Conservation (phyloP, 1,140 invertebrate species). For the Lordiphosa stackelbergi region DNA sequence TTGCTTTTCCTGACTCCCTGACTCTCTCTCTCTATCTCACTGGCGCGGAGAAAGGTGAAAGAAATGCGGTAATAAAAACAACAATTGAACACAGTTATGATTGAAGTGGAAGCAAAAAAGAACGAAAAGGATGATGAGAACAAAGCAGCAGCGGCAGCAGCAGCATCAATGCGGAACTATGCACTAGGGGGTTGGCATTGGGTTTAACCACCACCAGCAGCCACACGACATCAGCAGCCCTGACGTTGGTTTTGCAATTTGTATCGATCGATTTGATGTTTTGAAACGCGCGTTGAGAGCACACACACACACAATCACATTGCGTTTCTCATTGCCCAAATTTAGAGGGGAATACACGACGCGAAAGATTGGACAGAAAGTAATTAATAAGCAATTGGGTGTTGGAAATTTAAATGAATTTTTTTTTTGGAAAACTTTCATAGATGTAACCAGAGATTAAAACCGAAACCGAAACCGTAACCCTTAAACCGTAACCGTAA, state of each 20-base stretch:
- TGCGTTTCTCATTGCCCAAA: constrained; percentile 26
- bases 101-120: constrained; percentile 65
- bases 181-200: constrained; percentile 33
- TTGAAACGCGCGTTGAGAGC: constrained; percentile 37
- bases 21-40: constrained; percentile 12
- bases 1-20: constrained; percentile 22
- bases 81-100: constrained; percentile 75
- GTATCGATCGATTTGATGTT: constrained; percentile 67
- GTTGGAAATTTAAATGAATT: too few species aligned
- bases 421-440: too few species aligned
- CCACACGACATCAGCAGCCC: constrained; percentile 39
- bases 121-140: constrained; percentile 8
- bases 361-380: constrained; percentile 9
- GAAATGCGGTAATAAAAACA: constrained; percentile 73
- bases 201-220: constrained; percentile 27
- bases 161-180: constrained; percentile 52
- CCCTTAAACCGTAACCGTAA: too few species aligned
- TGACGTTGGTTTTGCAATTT: constrained; percentile 64
- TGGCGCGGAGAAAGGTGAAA: constrained; percentile 49
- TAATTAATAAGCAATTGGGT: too few species aligned
- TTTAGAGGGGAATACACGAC: constrained; percentile 7
- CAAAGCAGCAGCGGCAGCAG: not conserved
- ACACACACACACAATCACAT: constrained; percentile 7
- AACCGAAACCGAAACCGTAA: too few species aligned
- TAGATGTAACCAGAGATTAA: too few species aligned